Base-by-base conservation (phyloP, 2,888 invertebrate genomes). In the Yponomeuta plumbellus region DNA sequence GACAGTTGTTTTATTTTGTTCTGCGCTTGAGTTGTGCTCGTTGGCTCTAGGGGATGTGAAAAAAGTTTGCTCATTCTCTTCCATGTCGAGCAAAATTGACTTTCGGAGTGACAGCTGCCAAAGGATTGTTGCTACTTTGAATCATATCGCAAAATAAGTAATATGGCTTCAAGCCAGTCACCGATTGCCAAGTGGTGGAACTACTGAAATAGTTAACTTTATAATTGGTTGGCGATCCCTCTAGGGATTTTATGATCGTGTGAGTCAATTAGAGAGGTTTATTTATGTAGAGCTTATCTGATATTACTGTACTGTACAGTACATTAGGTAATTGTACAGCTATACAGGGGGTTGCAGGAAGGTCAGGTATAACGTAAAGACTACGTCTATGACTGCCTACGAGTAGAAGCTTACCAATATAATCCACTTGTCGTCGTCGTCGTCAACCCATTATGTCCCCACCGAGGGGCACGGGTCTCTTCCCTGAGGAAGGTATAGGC, bases 1-100 rank as follows among this genome's bases (percentile, higher is more conserved):
- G 85, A 86, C 83, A 86, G 80, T 88, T 89, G 86, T 88, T 87
- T 81, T 87, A 85, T 86, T 88, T 86, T 85, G 87, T 86, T 52
- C 44, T 85, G 80, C 78, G 39, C 39, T 65, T 21, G 17, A 39
- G 75, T 75, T 75, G 71, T 71, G 77, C 81, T 81, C 85, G 82
- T 86, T 88, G 83, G 76, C 74, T 74, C 74, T 71, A 71, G 75
- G 34, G 75, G 76, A 75, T 75, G 77, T 78, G 80, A 80, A 79
- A 80, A 85, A 84, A 84, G 76, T 83, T 86, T 76, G 72, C 77
- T 75, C 79, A 76, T 76, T 82, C 79, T 77, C 77, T 77, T 76
- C 76, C 79, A 80, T 81, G 80, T 83, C 80, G 80, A 76, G 74
- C 77, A 88, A 86, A 52, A 88, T 87, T 84, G 84, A 82, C 84